Conservation (phyloP, 2,888 invertebrate species). For the Nineta flava region DNA sequence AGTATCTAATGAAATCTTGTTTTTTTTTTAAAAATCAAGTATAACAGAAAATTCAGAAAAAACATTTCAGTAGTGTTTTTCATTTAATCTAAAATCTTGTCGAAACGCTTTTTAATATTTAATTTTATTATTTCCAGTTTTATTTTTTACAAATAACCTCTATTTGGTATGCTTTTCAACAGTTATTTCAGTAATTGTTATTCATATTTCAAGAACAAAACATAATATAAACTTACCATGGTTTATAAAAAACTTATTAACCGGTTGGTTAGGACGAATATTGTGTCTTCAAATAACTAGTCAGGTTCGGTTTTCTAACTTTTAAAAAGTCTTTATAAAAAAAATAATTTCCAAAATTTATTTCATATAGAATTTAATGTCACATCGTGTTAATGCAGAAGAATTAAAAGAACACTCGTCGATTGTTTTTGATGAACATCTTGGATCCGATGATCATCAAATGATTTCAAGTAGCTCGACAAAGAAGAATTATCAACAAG, state of each 20-base stretch:
- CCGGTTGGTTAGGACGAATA: conserved; percentile 27
- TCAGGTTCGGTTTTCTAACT: conserved; percentile 21
- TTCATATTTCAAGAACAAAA: conserved; percentile 32
- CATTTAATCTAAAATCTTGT: no score
- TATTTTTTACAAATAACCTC: conserved; percentile 37
- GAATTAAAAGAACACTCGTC: conserved; percentile 29
- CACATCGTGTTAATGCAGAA: conserved; percentile 23
- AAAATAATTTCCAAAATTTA: not conserved
- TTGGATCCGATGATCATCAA: conserved; percentile 25
- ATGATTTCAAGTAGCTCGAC: conserved; percentile 17
- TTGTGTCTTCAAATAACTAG: conserved; percentile 28
- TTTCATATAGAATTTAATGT: conserved; percentile 15
- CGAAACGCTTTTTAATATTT: no score
- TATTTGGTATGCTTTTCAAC: conserved; percentile 35
- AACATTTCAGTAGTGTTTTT: no score
- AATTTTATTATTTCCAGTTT: conserved; percentile 24
- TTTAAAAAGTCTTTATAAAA: not conserved
- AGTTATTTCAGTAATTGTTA: conserved; percentile 34
- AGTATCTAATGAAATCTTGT: no score
- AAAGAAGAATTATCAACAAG: conserved; percentile 30
- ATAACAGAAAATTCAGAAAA: no score
- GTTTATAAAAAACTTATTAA: conserved; percentile 29
- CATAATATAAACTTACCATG: conserved; percentile 32
- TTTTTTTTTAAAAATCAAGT: no score
- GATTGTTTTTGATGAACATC: conserved; percentile 24